These are phyloP conservation scores for Hirtodrosophila cameraria DNA, from an alignment of 2,888 invertebrate genomes.

Conservation along the genomic window DNA sequence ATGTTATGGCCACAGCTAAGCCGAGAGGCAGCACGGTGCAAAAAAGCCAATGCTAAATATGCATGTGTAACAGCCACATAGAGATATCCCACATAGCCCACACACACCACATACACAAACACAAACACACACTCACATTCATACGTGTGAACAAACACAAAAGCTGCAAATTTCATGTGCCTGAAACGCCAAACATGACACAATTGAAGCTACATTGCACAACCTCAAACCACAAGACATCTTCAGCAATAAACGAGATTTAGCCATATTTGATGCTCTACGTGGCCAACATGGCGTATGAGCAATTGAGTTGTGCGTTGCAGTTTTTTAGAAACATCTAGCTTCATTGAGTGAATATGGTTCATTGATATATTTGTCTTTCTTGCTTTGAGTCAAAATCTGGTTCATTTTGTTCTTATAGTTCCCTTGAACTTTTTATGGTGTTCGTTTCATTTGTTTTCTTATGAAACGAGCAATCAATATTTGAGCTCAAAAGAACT, in stretches of 20 bases:
- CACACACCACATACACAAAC: background rate
- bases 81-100: too few species aligned
- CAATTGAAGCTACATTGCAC: slow-evolving; percentile 1
- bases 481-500: too few species aligned
- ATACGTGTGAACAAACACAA: too few species aligned
- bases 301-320: slow-evolving; percentile 1
- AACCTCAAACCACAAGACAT: slow-evolving; percentile 30
- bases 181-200: slow-evolving; percentile 5
- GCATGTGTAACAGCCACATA: slow-evolving; percentile 14
- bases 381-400: too few species aligned
- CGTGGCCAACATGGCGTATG: slow-evolving; percentile 27
- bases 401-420: too few species aligned
- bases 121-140: background rate
- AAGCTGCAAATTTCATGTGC: slow-evolving; percentile 14
- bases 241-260: slow-evolving; percentile 50
- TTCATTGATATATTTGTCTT: too few species aligned
- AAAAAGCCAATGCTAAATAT: slow-evolving; percentile 23
- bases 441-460: too few species aligned
- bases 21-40: background rate
- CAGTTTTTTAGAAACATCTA: too few species aligned
- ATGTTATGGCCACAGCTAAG: slow-evolving; percentile 11
- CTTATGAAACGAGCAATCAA: too few species aligned
- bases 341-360: too few species aligned
- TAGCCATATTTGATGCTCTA: slow-evolving; percentile 48
- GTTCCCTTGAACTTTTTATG: too few species aligned